phyloP scores from a whole-genome alignment of 2,888 invertebrate genomes.

The Dendrolimus pini region DNA sequence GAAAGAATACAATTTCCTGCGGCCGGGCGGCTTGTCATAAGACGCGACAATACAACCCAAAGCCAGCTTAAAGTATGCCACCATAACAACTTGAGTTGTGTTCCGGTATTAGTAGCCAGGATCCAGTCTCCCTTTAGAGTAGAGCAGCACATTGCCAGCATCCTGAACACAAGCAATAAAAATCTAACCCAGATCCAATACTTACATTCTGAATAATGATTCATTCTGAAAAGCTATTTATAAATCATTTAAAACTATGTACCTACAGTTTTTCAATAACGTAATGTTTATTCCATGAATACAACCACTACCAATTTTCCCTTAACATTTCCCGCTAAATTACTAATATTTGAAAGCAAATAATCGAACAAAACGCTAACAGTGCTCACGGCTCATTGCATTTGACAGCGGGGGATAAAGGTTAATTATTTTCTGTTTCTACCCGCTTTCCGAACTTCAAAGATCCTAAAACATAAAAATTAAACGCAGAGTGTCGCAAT shows the following conservation, averaged over 20 bases:
- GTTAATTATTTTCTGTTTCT: conserved; percentile 47
- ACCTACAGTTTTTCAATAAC: not conserved
- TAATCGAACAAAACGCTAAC: conserved; percentile 13
- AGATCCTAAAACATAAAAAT: conserved; percentile 19
- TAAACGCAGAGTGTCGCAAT: conserved; percentile 26
- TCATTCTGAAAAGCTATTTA: not conserved
- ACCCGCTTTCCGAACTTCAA: conserved; percentile 7
- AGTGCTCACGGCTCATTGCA: conserved; percentile 26
- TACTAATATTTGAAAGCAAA: conserved; percentile 2
- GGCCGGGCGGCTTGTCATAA: no score
- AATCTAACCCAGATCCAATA: no score
- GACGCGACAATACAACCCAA: no score
- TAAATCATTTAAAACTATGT: not conserved
- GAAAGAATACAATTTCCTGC: no score
- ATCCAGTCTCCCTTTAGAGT: no score
- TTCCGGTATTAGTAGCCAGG: no score
- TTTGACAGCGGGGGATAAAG: conserved; percentile 38
- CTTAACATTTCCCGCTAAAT: conserved; percentile 5
- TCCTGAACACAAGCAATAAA: no score
- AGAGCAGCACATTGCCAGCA: no score
- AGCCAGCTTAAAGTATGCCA: no score
- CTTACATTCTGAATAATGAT: no score
- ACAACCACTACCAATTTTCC: conserved; percentile 13
- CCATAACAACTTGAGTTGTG: no score
- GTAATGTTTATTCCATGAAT: not conserved